Evolutionary conservation across 64 coral and sea anemone genomes (phyloP).

Genomic region (Dendronephthya gigantea): DNA sequence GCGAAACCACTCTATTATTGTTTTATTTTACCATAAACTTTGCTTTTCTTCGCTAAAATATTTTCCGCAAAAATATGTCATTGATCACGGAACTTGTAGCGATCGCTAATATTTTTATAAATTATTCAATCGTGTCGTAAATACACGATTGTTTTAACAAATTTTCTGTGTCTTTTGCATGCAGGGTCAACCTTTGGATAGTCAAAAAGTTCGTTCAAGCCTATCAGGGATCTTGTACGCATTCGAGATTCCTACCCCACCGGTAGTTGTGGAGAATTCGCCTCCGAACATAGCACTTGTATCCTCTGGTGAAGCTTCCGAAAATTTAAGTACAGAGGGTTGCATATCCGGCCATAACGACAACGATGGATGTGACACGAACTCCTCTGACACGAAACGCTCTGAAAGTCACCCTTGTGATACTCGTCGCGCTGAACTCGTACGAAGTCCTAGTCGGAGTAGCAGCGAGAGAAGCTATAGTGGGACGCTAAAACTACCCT

Average conservation of each 20-base stretch:
- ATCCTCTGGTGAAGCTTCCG: not conserved
- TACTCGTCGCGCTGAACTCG: too few species aligned
- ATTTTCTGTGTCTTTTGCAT: not conserved
- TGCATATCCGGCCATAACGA: not conserved
- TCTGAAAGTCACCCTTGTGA: not conserved
- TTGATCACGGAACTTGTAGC: too few species aligned
- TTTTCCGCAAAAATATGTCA: too few species aligned
- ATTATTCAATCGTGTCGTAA: too few species aligned
- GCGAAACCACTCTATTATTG: too few species aligned
- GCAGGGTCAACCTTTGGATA: slow-evolving; percentile 76
- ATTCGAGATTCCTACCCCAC: slow-evolving; percentile 66
- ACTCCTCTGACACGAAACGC: not conserved
- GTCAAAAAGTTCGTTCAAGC: slow-evolving; percentile 80
- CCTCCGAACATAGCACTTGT: slow-evolving; percentile 16
- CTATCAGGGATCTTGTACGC: slow-evolving; percentile 77
- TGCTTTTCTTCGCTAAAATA: too few species aligned
- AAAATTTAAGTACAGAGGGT: not conserved
- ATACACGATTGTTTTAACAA: not conserved
- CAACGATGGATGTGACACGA: too few species aligned
- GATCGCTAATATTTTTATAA: too few species aligned
- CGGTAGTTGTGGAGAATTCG: slow-evolving; percentile 3
- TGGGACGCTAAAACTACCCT: not conserved
- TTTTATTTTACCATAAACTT: too few species aligned
- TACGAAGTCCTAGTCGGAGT: not conserved
- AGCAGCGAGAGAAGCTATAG: not conserved